A percentile compares a stretch with the other conserved stretches of the same genome.
Evolutionary conservation across 1,140 invertebrate species (phyloP).

Genomic region (Macrobrachium rosenbergii): DNA sequence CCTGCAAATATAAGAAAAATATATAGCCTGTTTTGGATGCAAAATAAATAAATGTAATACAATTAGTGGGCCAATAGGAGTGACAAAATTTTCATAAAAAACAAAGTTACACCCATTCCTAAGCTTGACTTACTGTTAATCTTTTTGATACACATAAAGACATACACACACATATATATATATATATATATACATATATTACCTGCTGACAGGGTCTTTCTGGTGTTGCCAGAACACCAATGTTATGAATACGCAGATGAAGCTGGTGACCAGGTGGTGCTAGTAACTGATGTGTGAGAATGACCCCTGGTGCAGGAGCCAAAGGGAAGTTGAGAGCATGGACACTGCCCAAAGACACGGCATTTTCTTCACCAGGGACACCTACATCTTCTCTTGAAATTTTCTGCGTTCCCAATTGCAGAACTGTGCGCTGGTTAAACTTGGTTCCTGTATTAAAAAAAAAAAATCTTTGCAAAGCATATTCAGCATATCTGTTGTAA

Average conservation of each 20-base stretch:
- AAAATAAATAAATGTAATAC: not conserved
- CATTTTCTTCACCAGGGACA: constrained; percentile 39
- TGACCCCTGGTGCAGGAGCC: constrained; percentile 71
- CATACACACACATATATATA: not conserved
- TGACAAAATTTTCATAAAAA: too few species aligned
- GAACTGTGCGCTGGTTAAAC: constrained; percentile 32
- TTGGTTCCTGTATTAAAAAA: constrained; percentile 16
- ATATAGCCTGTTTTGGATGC: not conserved
- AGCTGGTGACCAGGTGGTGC: constrained; percentile 76
- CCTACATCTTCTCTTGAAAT: constrained; percentile 5
- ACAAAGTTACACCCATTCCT: too few species aligned
- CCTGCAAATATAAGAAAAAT: constrained; percentile 36
- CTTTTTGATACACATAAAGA: not conserved
- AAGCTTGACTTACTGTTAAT: not conserved
- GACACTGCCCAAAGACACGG: constrained; percentile 51
- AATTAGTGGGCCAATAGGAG: too few species aligned
- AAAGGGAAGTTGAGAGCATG: constrained; percentile 74
- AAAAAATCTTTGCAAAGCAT: too few species aligned
- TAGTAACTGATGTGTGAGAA: constrained; percentile 74
- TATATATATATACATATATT: not conserved
- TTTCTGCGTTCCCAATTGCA: constrained; percentile 12
- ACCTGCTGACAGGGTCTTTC: constrained; percentile 37
- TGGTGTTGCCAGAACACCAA: constrained; percentile 34
- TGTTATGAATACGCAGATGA: constrained; percentile 68
- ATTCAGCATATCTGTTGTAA: too few species aligned